phyloP scores from a whole-genome alignment of 1,140 invertebrate species.

The Periplaneta americana region DNA sequence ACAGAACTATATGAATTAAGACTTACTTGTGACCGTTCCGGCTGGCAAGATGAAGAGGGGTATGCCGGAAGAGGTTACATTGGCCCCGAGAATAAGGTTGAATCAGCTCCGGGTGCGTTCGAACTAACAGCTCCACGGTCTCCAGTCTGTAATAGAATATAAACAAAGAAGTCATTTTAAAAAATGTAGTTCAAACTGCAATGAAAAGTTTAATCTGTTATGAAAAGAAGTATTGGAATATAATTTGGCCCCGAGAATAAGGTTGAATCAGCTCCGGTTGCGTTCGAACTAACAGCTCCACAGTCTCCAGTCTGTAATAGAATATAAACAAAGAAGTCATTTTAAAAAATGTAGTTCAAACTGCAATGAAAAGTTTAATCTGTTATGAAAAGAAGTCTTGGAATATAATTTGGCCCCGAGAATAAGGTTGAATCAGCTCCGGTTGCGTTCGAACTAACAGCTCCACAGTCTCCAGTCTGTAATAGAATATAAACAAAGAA shows the following conservation, averaged over 20 bases:
- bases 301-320: conserved; percentile 70
- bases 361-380: too few relatives aligned
- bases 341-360: too few relatives aligned
- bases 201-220: too few relatives aligned
- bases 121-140: conserved; percentile 80
- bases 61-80: conserved; percentile 61
- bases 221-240: too few relatives aligned
- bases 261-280: conserved; percentile 72
- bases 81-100: conserved; percentile 50
- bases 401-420: conserved; percentile 36
- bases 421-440: conserved; percentile 65
- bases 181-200: too few relatives aligned
- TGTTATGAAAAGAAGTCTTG: too few relatives aligned
- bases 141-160: conserved; percentile 72
- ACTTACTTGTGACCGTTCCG: conserved; percentile 86
- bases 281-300: conserved; percentile 75
- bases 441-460: conserved; percentile 75
- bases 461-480: conserved; percentile 81
- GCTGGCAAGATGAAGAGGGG: conserved; percentile 89
- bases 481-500: too few relatives aligned
- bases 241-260: conserved; percentile 44
- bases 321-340: too few relatives aligned
- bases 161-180: background rate
- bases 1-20: background rate
- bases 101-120: conserved; percentile 72